These are phyloP conservation scores for Leptinotarsa texana DNA, from an alignment of 1,140 invertebrate species.

Conservation along the genomic window DNA sequence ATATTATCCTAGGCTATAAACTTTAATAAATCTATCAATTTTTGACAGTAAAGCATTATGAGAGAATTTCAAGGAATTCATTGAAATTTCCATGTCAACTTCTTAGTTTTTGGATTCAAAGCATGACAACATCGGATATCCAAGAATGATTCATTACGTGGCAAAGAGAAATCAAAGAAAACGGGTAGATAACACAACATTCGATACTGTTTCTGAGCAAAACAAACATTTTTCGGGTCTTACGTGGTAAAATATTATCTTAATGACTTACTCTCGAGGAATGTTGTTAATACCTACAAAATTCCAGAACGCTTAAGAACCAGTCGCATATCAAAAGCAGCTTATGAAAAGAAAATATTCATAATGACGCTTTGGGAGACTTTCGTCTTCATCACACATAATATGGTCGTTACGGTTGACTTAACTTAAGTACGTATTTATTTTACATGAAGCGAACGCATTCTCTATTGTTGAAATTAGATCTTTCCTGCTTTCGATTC, in stretches of 20 bases:
- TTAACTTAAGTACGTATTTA: neutral
- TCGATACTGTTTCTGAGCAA: neutral
- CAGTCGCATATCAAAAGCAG: neutral
- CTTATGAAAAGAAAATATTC: neutral
- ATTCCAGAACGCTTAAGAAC: neutral
- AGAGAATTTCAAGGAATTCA: neutral
- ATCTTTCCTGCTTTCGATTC: too few species aligned
- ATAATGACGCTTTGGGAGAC: neutral
- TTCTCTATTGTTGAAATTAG: neutral
- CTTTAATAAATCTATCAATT: too few species aligned
- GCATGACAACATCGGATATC: neutral
- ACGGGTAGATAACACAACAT: neutral
- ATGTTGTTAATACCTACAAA: neutral
- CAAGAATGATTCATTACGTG: neutral
- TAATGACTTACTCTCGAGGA: slow-evolving; percentile 1
- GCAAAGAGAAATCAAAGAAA: neutral
- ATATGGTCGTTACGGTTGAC: neutral
- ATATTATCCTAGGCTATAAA: too few species aligned
- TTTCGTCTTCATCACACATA: neutral
- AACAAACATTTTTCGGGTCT: neutral
- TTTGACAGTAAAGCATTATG: too few species aligned
- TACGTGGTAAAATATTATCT: neutral
- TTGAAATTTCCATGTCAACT: neutral
- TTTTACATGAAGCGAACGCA: neutral
- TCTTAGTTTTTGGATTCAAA: neutral